These are phyloP conservation scores for Diarsia dahlii DNA, from an alignment of 2,888 invertebrate genomes.

Conservation along the genomic window DNA sequence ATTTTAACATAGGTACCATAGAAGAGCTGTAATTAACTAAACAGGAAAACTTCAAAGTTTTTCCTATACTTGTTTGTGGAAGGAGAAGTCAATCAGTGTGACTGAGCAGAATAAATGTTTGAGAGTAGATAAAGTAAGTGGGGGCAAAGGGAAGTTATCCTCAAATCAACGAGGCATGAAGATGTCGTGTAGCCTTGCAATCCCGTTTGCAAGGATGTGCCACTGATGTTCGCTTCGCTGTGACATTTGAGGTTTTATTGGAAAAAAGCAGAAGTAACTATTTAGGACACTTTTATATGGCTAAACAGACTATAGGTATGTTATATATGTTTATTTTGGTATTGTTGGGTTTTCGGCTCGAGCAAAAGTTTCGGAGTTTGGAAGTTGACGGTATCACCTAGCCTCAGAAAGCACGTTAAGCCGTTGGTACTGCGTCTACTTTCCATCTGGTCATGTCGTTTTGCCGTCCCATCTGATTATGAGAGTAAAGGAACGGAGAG, in stretches of 20 bases:
- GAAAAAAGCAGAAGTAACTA: background rate
- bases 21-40: background rate
- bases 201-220: constrained; percentile 35
- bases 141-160: constrained; percentile 51
- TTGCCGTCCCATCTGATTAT: no score
- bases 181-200: constrained; percentile 53
- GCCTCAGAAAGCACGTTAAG: no score
- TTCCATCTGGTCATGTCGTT: no score
- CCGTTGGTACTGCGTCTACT: no score
- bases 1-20: no score
- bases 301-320: no score
- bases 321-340: no score
- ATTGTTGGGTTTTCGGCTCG: no score
- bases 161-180: constrained; percentile 63
- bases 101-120: constrained; percentile 53
- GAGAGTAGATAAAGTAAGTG: constrained; percentile 45
- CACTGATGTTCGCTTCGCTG: constrained; percentile 23
- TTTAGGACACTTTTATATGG: background rate
- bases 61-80: constrained; percentile 30
- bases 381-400: no score
- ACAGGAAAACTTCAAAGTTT: constrained; percentile 8
- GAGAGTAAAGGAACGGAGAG: no score
- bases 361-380: no score
- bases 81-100: constrained; percentile 52
- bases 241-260: background rate